phyloP scores from a whole-genome alignment of 2,113 vertebrate species.

The Desmodus rotundus region DNA sequence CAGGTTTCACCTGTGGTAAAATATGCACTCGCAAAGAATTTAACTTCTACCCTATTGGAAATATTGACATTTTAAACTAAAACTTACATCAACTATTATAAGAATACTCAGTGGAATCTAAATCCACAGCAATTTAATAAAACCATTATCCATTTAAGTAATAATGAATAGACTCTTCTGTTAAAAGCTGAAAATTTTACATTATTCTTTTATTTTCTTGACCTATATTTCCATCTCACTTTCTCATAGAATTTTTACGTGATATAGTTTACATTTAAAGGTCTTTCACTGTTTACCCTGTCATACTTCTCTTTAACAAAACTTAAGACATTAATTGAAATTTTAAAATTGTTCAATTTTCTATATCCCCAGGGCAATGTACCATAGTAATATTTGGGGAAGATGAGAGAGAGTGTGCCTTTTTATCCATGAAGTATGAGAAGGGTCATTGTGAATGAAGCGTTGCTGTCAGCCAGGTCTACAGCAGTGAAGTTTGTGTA shows the following conservation, averaged over 20 bases:
- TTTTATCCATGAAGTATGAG: background rate
- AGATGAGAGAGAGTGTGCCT: background rate
- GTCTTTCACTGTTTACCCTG: background rate
- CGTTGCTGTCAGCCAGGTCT: background rate
- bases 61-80: conserved; percentile 3
- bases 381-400: background rate
- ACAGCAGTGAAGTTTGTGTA: background rate
- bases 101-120: background rate
- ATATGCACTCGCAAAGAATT: background rate
- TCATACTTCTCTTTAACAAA: background rate
- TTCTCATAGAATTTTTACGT: background rate
- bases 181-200: background rate
- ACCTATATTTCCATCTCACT: conserved; percentile 16
- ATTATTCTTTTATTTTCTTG: background rate
- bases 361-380: background rate
- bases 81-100: background rate
- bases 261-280: background rate
- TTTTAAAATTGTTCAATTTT: background rate
- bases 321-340: background rate
- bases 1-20: background rate
- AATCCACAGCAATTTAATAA: background rate
- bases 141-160: background rate
- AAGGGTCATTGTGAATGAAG: background rate
- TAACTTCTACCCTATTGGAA: background rate
- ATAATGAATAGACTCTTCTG: background rate